These are phyloP conservation scores for Esox niger DNA, from an alignment of 2,113 vertebrate species.

Conservation along the genomic window DNA sequence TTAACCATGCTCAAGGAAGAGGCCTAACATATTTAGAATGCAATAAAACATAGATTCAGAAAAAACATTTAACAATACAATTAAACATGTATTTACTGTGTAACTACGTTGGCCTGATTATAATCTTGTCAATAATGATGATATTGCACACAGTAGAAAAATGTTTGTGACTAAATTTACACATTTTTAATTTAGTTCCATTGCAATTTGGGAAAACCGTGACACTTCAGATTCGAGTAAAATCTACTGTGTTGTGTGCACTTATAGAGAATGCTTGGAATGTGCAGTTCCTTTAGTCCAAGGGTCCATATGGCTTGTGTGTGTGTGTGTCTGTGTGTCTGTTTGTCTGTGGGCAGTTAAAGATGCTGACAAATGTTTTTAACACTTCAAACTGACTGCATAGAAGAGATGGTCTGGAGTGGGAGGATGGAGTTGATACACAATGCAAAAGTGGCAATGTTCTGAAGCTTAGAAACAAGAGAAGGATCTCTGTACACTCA, in stretches of 20 bases:
- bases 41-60: conserved; percentile 14
- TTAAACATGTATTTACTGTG: too few relatives aligned
- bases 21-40: conserved; percentile 5
- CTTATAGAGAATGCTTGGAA: conserved; percentile 16
- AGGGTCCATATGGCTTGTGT: conserved; percentile 19
- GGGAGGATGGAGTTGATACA: background rate
- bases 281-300: conserved; percentile 46
- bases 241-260: background rate
- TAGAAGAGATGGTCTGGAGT: background rate
- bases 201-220: background rate
- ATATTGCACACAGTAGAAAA: too few relatives aligned
- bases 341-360: too few relatives aligned
- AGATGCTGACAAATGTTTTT: conserved; percentile 20
- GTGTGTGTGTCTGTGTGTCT: too few relatives aligned
- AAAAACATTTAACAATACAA: conserved; percentile 6
- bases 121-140: too few relatives aligned
- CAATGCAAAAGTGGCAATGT: background rate
- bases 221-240: too few relatives aligned
- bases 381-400: background rate
- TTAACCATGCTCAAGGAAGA: background rate
- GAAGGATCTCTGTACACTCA: too few relatives aligned
- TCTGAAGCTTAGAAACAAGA: background rate
- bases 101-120: too few relatives aligned
- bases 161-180: background rate
- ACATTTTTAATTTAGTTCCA: background rate